Evolutionary conservation across 2,888 invertebrate species (phyloP), one percentile per base, ranked within the genome.

Genomic region (Clivina fossor): DNA sequence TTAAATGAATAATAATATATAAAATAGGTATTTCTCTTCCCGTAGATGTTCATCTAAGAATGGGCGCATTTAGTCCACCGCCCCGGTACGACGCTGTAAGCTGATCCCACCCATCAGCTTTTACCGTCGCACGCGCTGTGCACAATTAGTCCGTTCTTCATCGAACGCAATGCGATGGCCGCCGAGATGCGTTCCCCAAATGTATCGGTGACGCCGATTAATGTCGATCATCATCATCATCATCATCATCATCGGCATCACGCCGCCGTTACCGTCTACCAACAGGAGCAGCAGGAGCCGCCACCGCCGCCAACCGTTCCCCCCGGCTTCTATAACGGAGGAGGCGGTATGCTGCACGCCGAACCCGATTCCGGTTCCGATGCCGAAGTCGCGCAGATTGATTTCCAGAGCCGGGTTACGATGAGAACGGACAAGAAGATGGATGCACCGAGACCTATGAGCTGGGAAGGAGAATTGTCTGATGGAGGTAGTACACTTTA

Each of bases 391-490:
- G 87, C 88, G 68, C 85, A 85, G 67, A 87, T 88, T 60, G 87
- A 88, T 70, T 86, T 88, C 69, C 80, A 83, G 28, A 41, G 24
- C 26, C 74, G 83, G 71, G 84, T 84, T 11, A 84, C 83, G 68
- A 77, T 85, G 75, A 77, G 85, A 0, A 82, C 80, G 57, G 84
- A 84, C 67, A 83, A 83, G 70, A 81, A 81, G 67, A 75, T 80
- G 2, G 51, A 80, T 38, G 67, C 74, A 26, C 80, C 82, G 5
- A 76, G 93, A 47, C 93, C 93, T 41, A 94, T 94, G 93, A 93
- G 92, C 4, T 93, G 93, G 93, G 93, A 93, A 72, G 93, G 93
- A 5, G 93, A 92, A 71, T 80, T 93, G 8, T 93, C 92, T 1
- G 93, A 93, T 69, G 84, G 87, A n/a, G 91, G 91, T 69, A 75